Conservation (phyloP, 2,113 vertebrate species). For the Trematocara stigmaticum region DNA sequence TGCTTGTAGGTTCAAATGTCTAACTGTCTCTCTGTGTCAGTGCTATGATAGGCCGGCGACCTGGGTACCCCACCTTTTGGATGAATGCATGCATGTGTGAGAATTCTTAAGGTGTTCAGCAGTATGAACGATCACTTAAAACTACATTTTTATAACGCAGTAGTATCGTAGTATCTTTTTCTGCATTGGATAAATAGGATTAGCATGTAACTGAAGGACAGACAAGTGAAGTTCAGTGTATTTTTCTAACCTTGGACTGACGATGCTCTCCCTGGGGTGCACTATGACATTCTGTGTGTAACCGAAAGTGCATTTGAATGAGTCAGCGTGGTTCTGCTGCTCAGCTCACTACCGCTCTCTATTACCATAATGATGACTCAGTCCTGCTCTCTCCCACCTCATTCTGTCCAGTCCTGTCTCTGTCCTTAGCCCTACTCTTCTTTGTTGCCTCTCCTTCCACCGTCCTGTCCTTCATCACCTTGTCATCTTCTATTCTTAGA, state of each 20-base stretch:
- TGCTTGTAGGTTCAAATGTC: neutral
- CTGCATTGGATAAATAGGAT: neutral
- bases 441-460: slow-evolving; percentile 1
- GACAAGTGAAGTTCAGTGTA: neutral
- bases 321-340: slow-evolving; percentile 37
- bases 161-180: neutral
- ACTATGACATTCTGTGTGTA: slow-evolving; percentile 40
- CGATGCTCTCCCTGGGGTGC: slow-evolving; percentile 9
- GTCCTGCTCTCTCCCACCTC: slow-evolving; percentile 30
- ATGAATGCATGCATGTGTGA: neutral
- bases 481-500: slow-evolving; percentile 42
- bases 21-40: neutral
- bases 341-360: neutral
- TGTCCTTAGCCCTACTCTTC: neutral
- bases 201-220: neutral
- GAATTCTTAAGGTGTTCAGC: neutral
- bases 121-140: neutral
- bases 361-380: slow-evolving; percentile 66
- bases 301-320: slow-evolving; percentile 43
- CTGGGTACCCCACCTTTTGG: neutral
- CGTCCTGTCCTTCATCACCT: slow-evolving; percentile 37
- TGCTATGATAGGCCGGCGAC: neutral
- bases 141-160: neutral
- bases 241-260: slow-evolving; percentile 45
- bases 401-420: slow-evolving; percentile 34